phyloP scores from a whole-genome alignment of 1,140 invertebrate species.

The Drosophila tsacasi region DNA sequence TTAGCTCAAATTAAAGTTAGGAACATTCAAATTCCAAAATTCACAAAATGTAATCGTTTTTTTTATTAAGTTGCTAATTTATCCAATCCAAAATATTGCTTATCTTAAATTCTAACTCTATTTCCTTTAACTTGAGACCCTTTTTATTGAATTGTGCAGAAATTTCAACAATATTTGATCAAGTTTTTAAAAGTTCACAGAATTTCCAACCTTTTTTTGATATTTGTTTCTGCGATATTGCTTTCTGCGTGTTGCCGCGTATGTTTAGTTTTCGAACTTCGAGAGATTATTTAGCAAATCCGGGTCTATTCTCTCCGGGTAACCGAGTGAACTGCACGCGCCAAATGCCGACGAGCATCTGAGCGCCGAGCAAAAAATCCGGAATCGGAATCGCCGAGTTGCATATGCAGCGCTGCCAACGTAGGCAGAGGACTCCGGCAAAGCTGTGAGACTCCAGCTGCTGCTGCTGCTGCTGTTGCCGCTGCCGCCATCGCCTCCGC shows the following conservation, averaged over 20 bases:
- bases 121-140: too few species aligned
- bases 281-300: not conserved
- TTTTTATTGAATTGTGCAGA: not conserved
- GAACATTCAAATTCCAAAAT: not conserved
- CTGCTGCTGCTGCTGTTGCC: not conserved
- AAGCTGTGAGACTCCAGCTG: constrained; percentile 15
- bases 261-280: constrained; percentile 16
- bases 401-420: constrained; percentile 22
- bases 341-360: constrained; percentile 80
- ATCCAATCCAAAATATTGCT: not conserved
- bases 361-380: constrained; percentile 44
- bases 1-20: too few species aligned
- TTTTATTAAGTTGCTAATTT: not conserved
- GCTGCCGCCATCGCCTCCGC: constrained; percentile 25
- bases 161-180: not conserved
- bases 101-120: too few species aligned
- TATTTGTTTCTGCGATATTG: not conserved
- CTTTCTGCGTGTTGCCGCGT: constrained; percentile 7
- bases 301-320: constrained; percentile 1
- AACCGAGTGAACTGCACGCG: constrained; percentile 69
- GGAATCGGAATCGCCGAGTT: constrained; percentile 49
- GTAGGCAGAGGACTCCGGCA: constrained; percentile 4
- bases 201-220: not conserved
- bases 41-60: not conserved
- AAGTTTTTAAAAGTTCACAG: not conserved